phyloP scores from a whole-genome alignment of 2,113 vertebrate genomes.

The Callopanchax toddi region DNA sequence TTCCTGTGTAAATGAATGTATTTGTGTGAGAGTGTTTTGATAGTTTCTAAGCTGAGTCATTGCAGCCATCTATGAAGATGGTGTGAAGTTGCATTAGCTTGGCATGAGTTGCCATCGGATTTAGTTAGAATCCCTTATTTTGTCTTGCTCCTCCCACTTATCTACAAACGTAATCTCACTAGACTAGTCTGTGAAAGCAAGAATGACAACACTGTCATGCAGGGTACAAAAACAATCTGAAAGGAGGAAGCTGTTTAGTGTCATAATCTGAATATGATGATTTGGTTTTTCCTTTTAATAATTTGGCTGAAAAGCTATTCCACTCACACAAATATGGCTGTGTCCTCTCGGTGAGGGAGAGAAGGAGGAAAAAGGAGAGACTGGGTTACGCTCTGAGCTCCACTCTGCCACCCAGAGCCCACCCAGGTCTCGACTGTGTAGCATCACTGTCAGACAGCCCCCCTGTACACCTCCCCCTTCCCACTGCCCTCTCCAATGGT shows the following conservation, averaged over 20 bases:
- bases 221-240: constrained; percentile 32
- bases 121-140: constrained; percentile 45
- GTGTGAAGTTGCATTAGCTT: constrained; percentile 63
- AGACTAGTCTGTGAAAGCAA: constrained; percentile 38
- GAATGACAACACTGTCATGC: constrained; percentile 44
- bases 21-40: constrained; percentile 43
- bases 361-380: constrained; percentile 49
- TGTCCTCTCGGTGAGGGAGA: constrained; percentile 51
- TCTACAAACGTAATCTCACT: constrained; percentile 36
- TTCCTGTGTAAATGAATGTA: constrained; percentile 44
- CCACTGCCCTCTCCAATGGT: constrained; percentile 54
- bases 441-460: constrained; percentile 69
- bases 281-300: constrained; percentile 67
- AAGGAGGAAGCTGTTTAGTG: constrained; percentile 38
- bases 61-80: constrained; percentile 44
- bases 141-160: constrained; percentile 42
- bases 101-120: constrained; percentile 27
- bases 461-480: constrained; percentile 57
- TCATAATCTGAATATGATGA: constrained; percentile 26
- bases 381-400: constrained; percentile 61
- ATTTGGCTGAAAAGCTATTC: constrained; percentile 52
- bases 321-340: constrained; percentile 74
- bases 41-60: constrained; percentile 69
- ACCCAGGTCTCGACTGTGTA: constrained; percentile 57
- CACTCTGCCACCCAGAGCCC: constrained; percentile 73